phyloP scores from a whole-genome alignment of 2,888 invertebrate genomes.

The Thecophora atra region DNA sequence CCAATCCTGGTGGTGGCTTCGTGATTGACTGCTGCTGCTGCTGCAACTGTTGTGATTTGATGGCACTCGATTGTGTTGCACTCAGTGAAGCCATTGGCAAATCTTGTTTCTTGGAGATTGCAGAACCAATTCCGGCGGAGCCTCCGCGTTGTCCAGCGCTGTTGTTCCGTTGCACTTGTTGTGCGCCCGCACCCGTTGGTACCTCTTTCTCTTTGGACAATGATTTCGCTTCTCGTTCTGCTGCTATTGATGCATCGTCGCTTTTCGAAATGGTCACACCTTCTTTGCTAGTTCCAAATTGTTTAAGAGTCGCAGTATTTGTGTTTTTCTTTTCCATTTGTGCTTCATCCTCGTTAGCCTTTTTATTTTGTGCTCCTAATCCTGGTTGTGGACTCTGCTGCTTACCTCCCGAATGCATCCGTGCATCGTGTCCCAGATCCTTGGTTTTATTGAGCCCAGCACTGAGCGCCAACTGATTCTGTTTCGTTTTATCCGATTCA shows the following conservation, averaged over 20 bases:
- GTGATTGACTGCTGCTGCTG: constrained; percentile 45
- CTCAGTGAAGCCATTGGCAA: constrained; percentile 49
- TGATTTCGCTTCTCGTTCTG: constrained; percentile 52
- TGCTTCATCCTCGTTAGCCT: constrained; percentile 44
- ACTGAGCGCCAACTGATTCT: constrained; percentile 74
- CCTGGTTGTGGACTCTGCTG: constrained; percentile 50
- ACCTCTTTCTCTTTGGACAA: constrained; percentile 59
- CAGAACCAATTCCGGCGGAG: constrained; percentile 7
- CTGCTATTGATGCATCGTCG: constrained; percentile 66
- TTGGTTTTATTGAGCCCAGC: constrained; percentile 70
- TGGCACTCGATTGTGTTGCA: constrained; percentile 40
- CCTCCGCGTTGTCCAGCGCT: constrained; percentile 45
- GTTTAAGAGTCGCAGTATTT: constrained; percentile 50
- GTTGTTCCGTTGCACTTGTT: constrained; percentile 49
- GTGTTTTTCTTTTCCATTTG: constrained; percentile 44
- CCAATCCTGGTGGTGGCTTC: constrained; percentile 54
- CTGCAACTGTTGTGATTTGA: constrained; percentile 45
- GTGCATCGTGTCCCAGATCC: constrained; percentile 47
- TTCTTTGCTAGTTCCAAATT: constrained; percentile 48
- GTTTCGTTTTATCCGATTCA: constrained; percentile 74
- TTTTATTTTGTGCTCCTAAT: constrained; percentile 40
- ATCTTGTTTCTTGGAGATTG: constrained; percentile 51
- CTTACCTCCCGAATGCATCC: constrained; percentile 42
- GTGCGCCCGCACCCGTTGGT: constrained; percentile 32
- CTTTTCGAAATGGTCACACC: constrained; percentile 49